phyloP scores from a whole-genome alignment of 64 coral and sea anemone species.

The Montipora capricornis region DNA sequence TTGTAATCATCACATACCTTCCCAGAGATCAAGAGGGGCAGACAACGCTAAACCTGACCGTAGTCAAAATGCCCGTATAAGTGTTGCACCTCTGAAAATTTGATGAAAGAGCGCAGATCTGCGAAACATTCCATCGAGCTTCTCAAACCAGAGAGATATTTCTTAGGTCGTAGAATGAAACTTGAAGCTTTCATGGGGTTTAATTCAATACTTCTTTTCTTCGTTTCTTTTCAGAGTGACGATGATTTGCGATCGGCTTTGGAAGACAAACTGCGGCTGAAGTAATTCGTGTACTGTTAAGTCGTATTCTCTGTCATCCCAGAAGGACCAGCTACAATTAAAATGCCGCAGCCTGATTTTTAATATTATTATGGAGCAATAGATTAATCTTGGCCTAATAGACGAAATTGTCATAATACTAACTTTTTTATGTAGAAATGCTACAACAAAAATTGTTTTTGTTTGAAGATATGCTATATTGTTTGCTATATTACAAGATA shows the following conservation, averaged over 20 bases:
- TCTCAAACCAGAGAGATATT: too few relatives aligned
- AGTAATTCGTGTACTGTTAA: background rate
- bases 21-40: background rate
- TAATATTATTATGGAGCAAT: background rate
- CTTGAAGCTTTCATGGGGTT: background rate
- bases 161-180: too few relatives aligned
- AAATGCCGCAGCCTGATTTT: background rate
- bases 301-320: too few relatives aligned
- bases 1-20: background rate
- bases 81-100: too few relatives aligned
- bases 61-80: too few relatives aligned
- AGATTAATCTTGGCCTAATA: background rate
- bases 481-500: too few relatives aligned
- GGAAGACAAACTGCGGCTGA: constrained; percentile 16
- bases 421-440: background rate
- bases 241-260: background rate
- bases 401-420: background rate
- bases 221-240: constrained; percentile 8
- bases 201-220: background rate
- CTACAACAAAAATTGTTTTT: too few relatives aligned
- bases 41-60: background rate
- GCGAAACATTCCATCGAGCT: too few relatives aligned
- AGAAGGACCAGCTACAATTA: background rate
- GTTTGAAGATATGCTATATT: too few relatives aligned
- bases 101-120: too few relatives aligned